These are phyloP conservation scores for Drosophila athabasca DNA, from an alignment of 1,140 invertebrate species.

Conservation along the genomic window DNA sequence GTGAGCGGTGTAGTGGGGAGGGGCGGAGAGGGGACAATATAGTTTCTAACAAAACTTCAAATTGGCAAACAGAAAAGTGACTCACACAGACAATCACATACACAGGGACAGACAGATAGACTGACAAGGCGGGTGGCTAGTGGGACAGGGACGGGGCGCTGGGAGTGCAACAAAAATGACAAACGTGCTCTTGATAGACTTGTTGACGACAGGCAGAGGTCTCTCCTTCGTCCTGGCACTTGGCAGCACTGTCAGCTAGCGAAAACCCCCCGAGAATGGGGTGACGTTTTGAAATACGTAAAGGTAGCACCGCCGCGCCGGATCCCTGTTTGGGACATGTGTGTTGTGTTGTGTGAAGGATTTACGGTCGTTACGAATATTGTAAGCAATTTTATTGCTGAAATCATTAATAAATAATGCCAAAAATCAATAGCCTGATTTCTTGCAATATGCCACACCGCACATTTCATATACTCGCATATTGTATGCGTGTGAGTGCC, in stretches of 20 bases:
- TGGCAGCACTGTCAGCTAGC: constrained; percentile 73
- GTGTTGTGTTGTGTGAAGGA: constrained; percentile 29
- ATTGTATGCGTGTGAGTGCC: constrained; percentile 7
- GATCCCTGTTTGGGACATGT: neutral
- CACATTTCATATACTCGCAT: constrained; percentile 58
- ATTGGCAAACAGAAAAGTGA: constrained; percentile 54
- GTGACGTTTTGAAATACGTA: constrained; percentile 13
- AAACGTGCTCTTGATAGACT: constrained; percentile 82
- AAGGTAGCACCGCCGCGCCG: neutral
- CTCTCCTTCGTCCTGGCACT: constrained; percentile 57
- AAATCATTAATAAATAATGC: constrained; percentile 68
- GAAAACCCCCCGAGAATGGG: constrained; percentile 33
- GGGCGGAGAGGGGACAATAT: constrained; percentile 24
- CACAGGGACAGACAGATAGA: constrained; percentile 18
- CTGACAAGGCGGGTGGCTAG: neutral
- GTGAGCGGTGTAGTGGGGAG: neutral
- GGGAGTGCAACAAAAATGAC: constrained; percentile 74
- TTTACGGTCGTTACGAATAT: constrained; percentile 40
- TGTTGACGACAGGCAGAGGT: constrained; percentile 72
- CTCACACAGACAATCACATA: constrained; percentile 31
- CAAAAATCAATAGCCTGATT: constrained; percentile 75
- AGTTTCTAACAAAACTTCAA: constrained; percentile 70
- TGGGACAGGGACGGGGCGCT: neutral
- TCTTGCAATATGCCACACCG: constrained; percentile 41
- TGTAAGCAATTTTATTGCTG: constrained; percentile 56